Evolutionary conservation across 1,140 invertebrate genomes (phyloP).

Genomic region (Meloidogyne chitwoodi): DNA sequence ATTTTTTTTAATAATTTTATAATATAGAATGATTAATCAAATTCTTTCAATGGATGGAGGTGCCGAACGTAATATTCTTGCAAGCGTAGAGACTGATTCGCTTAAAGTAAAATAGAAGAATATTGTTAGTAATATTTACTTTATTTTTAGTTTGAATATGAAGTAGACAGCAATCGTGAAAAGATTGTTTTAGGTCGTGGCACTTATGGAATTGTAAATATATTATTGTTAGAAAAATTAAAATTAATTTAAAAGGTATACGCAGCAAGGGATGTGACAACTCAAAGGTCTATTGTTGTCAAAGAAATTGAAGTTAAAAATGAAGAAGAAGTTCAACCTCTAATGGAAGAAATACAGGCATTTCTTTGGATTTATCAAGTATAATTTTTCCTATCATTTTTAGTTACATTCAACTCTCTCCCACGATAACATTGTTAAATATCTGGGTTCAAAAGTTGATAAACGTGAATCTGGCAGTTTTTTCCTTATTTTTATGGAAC

Average conservation of each 20-base stretch:
- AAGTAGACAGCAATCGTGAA: conserved; percentile 82
- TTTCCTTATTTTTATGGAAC: conserved; percentile 97
- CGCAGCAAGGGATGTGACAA: conserved; percentile 86
- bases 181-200: conserved; percentile 84
- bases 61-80: conserved; percentile 47
- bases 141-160: conserved; percentile 82
- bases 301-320: conserved; percentile 97
- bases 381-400: not conserved
- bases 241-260: conserved; percentile 69
- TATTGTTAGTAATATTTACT: not conserved
- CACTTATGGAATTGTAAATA: conserved; percentile 73
- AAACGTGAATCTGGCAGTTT: conserved; percentile 75
- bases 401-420: conserved; percentile 84
- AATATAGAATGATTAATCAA: conserved; percentile 42
- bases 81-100: conserved; percentile 24
- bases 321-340: conserved; percentile 88
- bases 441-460: conserved; percentile 74
- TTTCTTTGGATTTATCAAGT: not conserved
- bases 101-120: not conserved
- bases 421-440: conserved; percentile 95
- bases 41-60: conserved; percentile 44
- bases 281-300: conserved; percentile 89
- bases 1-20: not conserved
- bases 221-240: conserved; percentile 37
- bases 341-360: conserved; percentile 95